Percentiles rank a stretch among this genome's conserved stretches.
These are phyloP conservation scores for Megalops atlanticus DNA, from an alignment of 2,113 vertebrate species.

Conservation along the genomic window DNA sequence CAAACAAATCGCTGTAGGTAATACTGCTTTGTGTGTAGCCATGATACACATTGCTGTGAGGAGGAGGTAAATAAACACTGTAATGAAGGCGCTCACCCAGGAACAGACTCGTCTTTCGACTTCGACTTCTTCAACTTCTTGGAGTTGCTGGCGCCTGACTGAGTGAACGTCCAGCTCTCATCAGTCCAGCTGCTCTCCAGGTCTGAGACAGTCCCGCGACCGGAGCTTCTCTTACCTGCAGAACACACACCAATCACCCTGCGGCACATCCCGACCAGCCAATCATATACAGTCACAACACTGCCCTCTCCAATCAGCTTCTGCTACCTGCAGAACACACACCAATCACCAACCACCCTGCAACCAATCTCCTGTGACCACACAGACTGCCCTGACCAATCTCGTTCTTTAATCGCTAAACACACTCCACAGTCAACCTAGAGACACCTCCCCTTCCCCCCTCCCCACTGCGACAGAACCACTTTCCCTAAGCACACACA, in stretches of 20 bases:
- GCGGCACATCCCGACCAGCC: neutral
- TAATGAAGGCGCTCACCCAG: constrained; percentile 75
- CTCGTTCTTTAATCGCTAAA: too few relatives aligned
- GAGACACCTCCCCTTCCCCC: too few relatives aligned
- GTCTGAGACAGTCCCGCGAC: constrained; percentile 86
- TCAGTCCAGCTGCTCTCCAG: constrained; percentile 92
- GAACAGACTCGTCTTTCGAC: constrained; percentile 87
- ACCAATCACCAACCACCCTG: too few relatives aligned
- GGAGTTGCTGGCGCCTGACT: constrained; percentile 80
- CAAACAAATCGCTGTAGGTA: too few relatives aligned
- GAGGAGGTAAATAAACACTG: neutral
- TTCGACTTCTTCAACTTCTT: constrained; percentile 94
- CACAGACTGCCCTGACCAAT: neutral
- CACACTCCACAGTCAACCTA: too few relatives aligned
- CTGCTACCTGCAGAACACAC: too few relatives aligned
- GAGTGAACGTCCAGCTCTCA: constrained; percentile 84
- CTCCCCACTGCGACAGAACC: too few relatives aligned
- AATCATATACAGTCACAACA: neutral
- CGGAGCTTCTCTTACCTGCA: constrained; percentile 90
- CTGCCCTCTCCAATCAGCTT: neutral
- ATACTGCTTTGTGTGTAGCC: too few relatives aligned
- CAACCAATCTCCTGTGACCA: constrained; percentile 56
- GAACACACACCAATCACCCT: constrained; percentile 9
- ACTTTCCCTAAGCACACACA: too few relatives aligned
- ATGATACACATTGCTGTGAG: neutral